Evolutionary conservation across 2,888 invertebrate genomes (phyloP), one percentile per base, ranked within the genome.

Genomic region (Drosophila demipolita): DNA sequence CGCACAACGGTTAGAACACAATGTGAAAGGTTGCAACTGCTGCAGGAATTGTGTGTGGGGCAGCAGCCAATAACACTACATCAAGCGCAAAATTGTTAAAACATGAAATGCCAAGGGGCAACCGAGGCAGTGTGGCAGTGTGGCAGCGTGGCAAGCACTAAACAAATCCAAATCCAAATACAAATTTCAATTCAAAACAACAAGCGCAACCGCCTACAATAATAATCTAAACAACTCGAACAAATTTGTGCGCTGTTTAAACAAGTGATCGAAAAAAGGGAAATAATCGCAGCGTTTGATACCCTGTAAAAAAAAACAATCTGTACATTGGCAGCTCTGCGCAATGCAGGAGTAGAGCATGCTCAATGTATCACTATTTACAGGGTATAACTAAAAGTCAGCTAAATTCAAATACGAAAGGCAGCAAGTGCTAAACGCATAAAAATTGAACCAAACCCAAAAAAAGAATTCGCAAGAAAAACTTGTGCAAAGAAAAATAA

Each of bases 41-140:
- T 4, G 17, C n/a, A n/a, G 36, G 23, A 26, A 35, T 3, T 23
- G 53, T 68, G 87, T 77, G 53, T 68, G 87, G 73, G 75, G 75
- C 61, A 63, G 68, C 61, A 64, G 29, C 50, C 26, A 69, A 45
- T 62, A 66, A 68, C 68, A 69, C 69, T 67, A 75, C 67, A 70
- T 79, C 90, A 84, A 84, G 76, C 66, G 65, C 63, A 86, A 90
- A 80, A 62, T 74, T 80, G 69, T 83, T 87, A 74, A 71, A 90
- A 62, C 70, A 77, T 62, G 73, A 80, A 66, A 64, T 73, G 87
- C 71, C 20, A 11, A 59, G 69, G 40, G 65, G 58, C 52, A 63
- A 35, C n/a, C 49, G 72, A 50, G 11, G n/a, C 38, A 29, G 7
- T 23, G 45, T 1, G 40, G 40, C 40, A 40, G 33, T 5, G 33